A percentile compares a stretch with the other conserved stretches of the same genome.
phyloP scores from a whole-genome alignment of 2,113 vertebrate genomes.

The Macquaria ambigua region DNA sequence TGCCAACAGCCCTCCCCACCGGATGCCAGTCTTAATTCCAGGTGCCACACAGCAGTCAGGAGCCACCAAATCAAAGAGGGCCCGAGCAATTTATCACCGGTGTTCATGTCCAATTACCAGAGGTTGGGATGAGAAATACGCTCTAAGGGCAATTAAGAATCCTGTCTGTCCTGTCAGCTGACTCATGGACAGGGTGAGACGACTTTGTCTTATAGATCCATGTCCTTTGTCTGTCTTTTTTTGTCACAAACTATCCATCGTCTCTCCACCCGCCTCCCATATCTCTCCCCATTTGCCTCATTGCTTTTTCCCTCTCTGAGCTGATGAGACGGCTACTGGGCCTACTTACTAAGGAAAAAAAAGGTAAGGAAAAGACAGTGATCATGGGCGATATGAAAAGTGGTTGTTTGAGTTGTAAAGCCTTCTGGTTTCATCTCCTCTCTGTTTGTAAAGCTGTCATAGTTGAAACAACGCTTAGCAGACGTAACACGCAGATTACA shows the following conservation, averaged over 20 bases:
- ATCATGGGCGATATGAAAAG: conserved; percentile 42
- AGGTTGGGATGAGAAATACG: conserved; percentile 70
- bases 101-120: conserved; percentile 74
- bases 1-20: not conserved
- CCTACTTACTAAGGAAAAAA: not conserved
- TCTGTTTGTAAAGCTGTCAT: conserved; percentile 71
- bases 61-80: conserved; percentile 67
- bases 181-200: conserved; percentile 49
- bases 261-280: conserved; percentile 5
- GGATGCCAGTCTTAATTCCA: conserved; percentile 61
- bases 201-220: conserved; percentile 64
- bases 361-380: conserved; percentile 9
- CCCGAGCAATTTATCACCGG: conserved; percentile 74
- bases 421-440: conserved; percentile 63
- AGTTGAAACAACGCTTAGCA: conserved; percentile 64
- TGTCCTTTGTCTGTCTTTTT: conserved; percentile 62
- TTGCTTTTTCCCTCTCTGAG: conserved; percentile 32
- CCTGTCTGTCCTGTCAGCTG: conserved; percentile 64
- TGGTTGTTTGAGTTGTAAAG: conserved; percentile 49
- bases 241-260: conserved; percentile 66
- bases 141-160: conserved; percentile 72
- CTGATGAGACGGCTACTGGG: conserved; percentile 36
- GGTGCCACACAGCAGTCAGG: conserved; percentile 48
- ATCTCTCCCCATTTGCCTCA: conserved; percentile 24
- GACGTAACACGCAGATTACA: conserved; percentile 65